Percentiles rank a stretch among this genome's conserved stretches.
Evolutionary conservation across 2,888 invertebrate species (phyloP).

Genomic region (Entomobrya proxima): DNA sequence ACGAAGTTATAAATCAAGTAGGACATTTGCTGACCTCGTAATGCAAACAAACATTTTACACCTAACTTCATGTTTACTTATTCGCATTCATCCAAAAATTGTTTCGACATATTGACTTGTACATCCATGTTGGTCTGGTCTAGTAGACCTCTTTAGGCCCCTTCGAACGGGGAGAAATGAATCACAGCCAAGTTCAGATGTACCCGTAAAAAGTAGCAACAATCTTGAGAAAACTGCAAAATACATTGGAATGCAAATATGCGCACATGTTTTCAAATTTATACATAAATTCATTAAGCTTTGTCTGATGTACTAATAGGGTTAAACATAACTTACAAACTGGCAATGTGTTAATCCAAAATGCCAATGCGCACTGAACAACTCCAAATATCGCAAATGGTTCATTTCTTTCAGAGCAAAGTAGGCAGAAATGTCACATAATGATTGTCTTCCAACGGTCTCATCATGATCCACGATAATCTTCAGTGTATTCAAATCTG

Average conservation of each 20-base stretch:
- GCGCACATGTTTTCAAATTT: too few species aligned
- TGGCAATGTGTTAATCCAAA: slow-evolving; percentile 21
- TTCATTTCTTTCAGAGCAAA: slow-evolving; percentile 2
- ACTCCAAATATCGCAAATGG: not conserved
- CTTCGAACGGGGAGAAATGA: slow-evolving; percentile 12
- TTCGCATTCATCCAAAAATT: too few species aligned
- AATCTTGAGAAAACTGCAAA: slow-evolving; percentile 24
- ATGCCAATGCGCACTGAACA: slow-evolving; percentile 29
- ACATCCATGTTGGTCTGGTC: not conserved
- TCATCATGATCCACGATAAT: slow-evolving; percentile 47
- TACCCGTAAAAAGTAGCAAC: not conserved
- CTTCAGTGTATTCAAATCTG: slow-evolving; percentile 32
- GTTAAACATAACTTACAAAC: slow-evolving; percentile 37
- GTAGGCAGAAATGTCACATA: slow-evolving; percentile 32
- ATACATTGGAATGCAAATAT: too few species aligned
- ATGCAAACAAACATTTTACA: too few species aligned
- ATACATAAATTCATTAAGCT: too few species aligned
- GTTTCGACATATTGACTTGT: too few species aligned
- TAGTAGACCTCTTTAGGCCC: not conserved
- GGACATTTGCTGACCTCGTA: too few species aligned
- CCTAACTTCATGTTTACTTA: too few species aligned
- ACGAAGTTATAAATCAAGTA: too few species aligned
- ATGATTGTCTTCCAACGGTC: not conserved
- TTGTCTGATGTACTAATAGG: not conserved
- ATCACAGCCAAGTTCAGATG: slow-evolving; percentile 12